These are phyloP conservation scores for Argyrosomus regius DNA, from an alignment of 2,797 vertebrate genomes.

Conservation along the genomic window DNA sequence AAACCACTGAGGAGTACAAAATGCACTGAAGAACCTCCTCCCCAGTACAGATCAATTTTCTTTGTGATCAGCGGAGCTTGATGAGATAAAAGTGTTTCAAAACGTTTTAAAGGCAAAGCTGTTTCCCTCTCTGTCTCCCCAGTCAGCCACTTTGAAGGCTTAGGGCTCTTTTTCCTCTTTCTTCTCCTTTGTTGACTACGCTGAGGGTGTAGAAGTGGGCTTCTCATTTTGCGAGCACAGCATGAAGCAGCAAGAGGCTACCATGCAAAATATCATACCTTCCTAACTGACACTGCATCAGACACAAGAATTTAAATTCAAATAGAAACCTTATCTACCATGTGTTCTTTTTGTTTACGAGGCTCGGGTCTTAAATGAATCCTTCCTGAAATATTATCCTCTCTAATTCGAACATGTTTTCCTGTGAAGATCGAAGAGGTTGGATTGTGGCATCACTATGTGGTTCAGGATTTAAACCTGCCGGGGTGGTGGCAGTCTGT, in stretches of 20 bases:
- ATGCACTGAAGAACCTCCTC: conserved; percentile 63
- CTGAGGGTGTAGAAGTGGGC: conserved; percentile 50
- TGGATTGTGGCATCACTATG: conserved; percentile 46
- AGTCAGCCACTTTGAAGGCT: conserved; percentile 72
- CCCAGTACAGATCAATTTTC: conserved; percentile 76
- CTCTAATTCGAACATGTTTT: conserved; percentile 53
- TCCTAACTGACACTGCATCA: conserved; percentile 2
- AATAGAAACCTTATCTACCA: neutral
- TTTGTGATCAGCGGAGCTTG: conserved; percentile 79
- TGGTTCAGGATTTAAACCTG: conserved; percentile 70
- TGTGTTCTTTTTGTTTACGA: conserved; percentile 23
- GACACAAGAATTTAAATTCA: conserved; percentile 13
- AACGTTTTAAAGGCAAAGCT: conserved; percentile 72
- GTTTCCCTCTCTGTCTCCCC: conserved; percentile 61
- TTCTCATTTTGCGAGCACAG: conserved; percentile 53
- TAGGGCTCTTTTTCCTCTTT: conserved; percentile 24
- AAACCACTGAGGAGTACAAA: conserved; percentile 68
- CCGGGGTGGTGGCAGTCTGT: conserved; percentile 62
- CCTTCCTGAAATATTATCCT: conserved; percentile 33
- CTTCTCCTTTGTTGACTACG: conserved; percentile 56
- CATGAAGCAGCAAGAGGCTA: conserved; percentile 44
- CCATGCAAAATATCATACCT: conserved; percentile 35
- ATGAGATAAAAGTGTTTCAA: conserved; percentile 79
- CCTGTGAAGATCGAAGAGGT: conserved; percentile 31
- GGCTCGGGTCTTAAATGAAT: conserved; percentile 48